These are phyloP conservation scores for Drosophila ustulata DNA, from an alignment of 2,888 invertebrate species.

Conservation along the genomic window DNA sequence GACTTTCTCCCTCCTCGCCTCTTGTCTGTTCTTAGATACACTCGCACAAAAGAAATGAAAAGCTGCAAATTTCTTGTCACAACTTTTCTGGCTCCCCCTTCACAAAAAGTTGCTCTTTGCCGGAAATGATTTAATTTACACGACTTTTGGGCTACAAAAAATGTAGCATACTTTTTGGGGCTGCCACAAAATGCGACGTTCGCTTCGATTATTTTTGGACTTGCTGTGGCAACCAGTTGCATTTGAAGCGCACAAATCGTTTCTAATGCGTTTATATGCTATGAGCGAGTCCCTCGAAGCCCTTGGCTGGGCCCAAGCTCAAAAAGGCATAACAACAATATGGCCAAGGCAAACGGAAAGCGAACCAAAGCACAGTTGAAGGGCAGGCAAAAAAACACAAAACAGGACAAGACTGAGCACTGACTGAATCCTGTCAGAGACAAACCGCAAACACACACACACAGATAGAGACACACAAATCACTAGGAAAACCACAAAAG, in stretches of 20 bases:
- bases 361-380: not conserved
- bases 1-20: constrained; percentile 17
- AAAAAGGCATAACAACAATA: constrained; percentile 28
- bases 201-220: not conserved
- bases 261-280: constrained; percentile 49
- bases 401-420: constrained; percentile 32
- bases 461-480: constrained; percentile 50
- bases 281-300: constrained; percentile 31
- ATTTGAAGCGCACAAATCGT: constrained; percentile 30
- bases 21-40: constrained; percentile 55
- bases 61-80: constrained; percentile 54
- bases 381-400: constrained; percentile 34
- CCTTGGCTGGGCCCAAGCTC: constrained; percentile 24
- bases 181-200: not conserved
- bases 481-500: constrained; percentile 69
- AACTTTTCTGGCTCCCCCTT: constrained; percentile 47
- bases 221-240: constrained; percentile 55
- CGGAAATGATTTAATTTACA: constrained; percentile 72
- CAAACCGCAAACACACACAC: constrained; percentile 23
- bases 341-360: constrained; percentile 53
- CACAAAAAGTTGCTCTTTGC: constrained; percentile 55
- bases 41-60: constrained; percentile 53
- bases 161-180: constrained; percentile 38
- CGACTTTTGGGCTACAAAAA: constrained; percentile 35
- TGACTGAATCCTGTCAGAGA: constrained; percentile 59